Conservation (phyloP, 2,113 vertebrate species). For the Ivindomyrus marchei region DNA sequence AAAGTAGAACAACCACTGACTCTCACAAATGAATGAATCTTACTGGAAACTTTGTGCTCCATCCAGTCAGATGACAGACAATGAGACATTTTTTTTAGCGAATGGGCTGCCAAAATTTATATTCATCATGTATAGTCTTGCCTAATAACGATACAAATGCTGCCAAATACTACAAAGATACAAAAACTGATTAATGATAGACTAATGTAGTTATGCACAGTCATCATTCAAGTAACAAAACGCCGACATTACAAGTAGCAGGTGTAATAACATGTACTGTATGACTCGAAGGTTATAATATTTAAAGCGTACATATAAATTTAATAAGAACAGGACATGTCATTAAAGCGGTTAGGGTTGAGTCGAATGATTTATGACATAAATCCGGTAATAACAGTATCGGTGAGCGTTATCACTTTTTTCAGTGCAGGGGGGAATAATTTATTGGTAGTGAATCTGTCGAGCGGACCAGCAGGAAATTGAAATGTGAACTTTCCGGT, state of each 20-base stretch:
- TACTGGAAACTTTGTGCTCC: conserved; percentile 52
- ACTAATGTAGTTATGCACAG: background rate
- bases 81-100: conserved; percentile 57
- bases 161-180: conserved; percentile 41
- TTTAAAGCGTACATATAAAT: background rate
- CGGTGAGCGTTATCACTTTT: background rate
- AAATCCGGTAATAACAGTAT: background rate
- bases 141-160: conserved; percentile 45
- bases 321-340: background rate
- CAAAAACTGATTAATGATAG: background rate
- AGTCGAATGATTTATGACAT: background rate
- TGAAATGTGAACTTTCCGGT: background rate
- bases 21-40: conserved; percentile 57
- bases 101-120: conserved; percentile 45
- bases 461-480: background rate
- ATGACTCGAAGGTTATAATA: background rate
- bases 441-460: background rate
- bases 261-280: background rate
- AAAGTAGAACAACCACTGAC: conserved; percentile 47
- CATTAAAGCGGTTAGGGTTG: background rate
- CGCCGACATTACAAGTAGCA: background rate
- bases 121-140: conserved; percentile 41
- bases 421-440: background rate
- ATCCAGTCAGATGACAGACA: conserved; percentile 60
- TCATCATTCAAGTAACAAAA: background rate